Evolutionary conservation across 2,113 vertebrate species (phyloP).

Genomic region (Condylura cristata): DNA sequence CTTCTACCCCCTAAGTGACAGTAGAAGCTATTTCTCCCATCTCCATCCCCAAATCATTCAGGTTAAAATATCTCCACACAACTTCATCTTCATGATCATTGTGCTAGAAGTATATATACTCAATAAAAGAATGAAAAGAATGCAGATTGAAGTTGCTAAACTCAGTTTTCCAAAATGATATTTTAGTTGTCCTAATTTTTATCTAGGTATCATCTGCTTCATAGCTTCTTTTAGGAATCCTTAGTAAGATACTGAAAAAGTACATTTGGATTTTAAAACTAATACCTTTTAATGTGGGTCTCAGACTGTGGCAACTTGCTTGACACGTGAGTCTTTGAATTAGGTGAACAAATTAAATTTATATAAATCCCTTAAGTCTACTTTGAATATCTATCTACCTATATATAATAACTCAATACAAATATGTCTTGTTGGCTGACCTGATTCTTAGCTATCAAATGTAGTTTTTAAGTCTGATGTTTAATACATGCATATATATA

Average conservation of each 20-base stretch:
- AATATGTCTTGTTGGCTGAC: neutral
- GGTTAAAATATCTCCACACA: neutral
- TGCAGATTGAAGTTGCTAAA: neutral
- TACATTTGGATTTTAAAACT: neutral
- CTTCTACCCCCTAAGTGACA: neutral
- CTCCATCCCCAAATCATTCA: rapidly evolving
- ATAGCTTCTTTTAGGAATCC: neutral
- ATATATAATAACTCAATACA: neutral
- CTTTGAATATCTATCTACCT: neutral
- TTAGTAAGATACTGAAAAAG: neutral
- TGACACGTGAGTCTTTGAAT: neutral
- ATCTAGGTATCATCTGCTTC: neutral
- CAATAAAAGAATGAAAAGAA: neutral
- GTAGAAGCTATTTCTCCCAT: neutral
- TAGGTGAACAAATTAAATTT: neutral
- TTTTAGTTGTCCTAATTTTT: neutral
- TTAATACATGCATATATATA: too few relatives aligned
- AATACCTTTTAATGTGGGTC: neutral
- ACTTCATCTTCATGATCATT: neutral
- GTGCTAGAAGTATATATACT: neutral
- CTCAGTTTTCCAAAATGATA: neutral
- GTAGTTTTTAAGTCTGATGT: neutral
- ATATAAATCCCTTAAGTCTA: neutral
- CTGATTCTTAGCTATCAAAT: neutral
- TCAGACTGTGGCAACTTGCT: neutral